Conservation (phyloP, 2,888 invertebrate genomes). For the Troides aeacus region DNA sequence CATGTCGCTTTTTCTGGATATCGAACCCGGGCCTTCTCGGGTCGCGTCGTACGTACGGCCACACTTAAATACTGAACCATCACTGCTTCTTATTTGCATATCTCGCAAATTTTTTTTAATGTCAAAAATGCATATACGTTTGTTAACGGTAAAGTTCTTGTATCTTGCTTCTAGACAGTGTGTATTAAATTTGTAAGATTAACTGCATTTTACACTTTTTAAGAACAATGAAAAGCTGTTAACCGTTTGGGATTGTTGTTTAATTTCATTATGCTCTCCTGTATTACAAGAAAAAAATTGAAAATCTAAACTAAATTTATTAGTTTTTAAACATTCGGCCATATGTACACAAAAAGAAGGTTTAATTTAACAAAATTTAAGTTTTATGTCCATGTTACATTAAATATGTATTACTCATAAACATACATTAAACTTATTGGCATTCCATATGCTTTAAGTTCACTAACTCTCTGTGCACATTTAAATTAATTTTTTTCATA, state of each 20-base stretch:
- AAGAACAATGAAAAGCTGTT: conserved; percentile 26
- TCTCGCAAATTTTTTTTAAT: conserved; percentile 15
- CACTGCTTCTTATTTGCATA: conserved; percentile 3
- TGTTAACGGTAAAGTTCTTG: conserved; percentile 21
- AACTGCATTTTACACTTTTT: conserved; percentile 22
- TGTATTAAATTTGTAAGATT: conserved; percentile 23
- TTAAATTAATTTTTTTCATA: too few species aligned
- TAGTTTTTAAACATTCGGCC: too few species aligned
- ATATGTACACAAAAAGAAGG: too few species aligned
- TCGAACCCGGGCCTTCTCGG: too few species aligned
- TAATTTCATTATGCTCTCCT: conserved; percentile 21
- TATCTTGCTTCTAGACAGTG: conserved; percentile 19
- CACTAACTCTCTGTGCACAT: conserved; percentile 24
- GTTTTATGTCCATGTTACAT: too few species aligned
- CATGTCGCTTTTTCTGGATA: too few species aligned
- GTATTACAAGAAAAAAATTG: neutral
- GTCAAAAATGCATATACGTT: conserved; percentile 14
- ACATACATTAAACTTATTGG: conserved; percentile 5
- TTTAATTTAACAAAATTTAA: too few species aligned
- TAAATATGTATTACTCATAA: too few species aligned
- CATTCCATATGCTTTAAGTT: conserved; percentile 9
- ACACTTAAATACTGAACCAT: neutral
- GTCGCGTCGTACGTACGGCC: too few species aligned
- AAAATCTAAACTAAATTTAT: neutral
- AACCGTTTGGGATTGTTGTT: conserved; percentile 24